Evolutionary conservation across 2,797 vertebrate species (phyloP).

Genomic region (Nyctalus aviator): DNA sequence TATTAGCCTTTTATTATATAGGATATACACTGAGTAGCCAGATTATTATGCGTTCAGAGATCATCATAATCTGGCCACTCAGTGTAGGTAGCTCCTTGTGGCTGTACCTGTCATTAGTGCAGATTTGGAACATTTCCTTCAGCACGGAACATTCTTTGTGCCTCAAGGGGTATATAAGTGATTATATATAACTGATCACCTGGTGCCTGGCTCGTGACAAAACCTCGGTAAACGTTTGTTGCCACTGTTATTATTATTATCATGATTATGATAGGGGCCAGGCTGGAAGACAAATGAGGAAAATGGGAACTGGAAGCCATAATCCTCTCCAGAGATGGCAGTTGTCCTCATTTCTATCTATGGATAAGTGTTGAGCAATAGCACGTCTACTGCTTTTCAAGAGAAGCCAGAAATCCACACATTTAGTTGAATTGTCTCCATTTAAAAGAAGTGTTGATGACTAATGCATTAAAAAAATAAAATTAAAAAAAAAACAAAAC

Average conservation of each 20-base stretch:
- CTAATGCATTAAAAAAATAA: too few species aligned
- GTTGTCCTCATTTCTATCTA: not conserved
- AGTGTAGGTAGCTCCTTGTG: too few species aligned
- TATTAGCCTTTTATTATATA: too few species aligned
- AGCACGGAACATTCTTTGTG: too few species aligned
- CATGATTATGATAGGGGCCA: not conserved
- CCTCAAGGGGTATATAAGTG: not conserved
- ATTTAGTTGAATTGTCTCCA: not conserved
- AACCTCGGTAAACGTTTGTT: not conserved
- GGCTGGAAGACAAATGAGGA: not conserved
- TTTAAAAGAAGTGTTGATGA: not conserved
- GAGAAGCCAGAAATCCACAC: slow-evolving; percentile 13
- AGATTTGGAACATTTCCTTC: too few species aligned
- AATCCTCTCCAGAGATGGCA: not conserved
- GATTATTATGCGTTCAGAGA: too few species aligned
- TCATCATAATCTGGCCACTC: too few species aligned
- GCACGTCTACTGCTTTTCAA: slow-evolving; percentile 6
- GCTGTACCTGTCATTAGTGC: too few species aligned
- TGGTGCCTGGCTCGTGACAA: not conserved
- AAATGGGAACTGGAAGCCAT: not conserved
- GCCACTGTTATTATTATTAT: not conserved
- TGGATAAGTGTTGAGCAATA: not conserved
- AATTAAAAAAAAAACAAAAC: too few species aligned
- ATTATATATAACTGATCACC: not conserved
- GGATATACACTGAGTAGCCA: too few species aligned